phyloP scores from a whole-genome alignment of 1,140 invertebrate species.

The Phymorhynchus buccinoides region DNA sequence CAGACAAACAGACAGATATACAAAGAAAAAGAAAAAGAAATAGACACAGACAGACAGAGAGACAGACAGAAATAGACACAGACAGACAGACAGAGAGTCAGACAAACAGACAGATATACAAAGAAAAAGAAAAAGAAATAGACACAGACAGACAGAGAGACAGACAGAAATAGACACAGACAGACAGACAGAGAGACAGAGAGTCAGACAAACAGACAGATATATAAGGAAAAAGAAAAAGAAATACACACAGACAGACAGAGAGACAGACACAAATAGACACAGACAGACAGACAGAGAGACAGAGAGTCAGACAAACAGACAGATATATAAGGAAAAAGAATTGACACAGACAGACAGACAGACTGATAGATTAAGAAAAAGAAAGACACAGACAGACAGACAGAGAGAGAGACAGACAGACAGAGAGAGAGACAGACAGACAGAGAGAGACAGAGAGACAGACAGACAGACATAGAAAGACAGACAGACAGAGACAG shows the following conservation, averaged over 20 bases:
- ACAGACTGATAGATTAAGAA: neutral
- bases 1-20: no score
- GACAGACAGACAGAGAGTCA: no score
- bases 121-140: constrained; percentile 15
- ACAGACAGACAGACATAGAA: constrained; percentile 8
- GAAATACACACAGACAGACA: neutral
- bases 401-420: neutral
- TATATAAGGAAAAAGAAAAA: neutral
- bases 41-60: no score
- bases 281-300: no score
- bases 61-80: no score
- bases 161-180: neutral
- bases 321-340: neutral
- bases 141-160: neutral
- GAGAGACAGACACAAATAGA: neutral
- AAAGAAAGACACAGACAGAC: neutral
- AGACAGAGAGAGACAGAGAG: neutral
- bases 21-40: no score
- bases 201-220: no score
- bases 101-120: no score
- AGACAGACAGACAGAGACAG: neutral
- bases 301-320: no score
- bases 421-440: neutral
- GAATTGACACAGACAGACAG: neutral
- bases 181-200: no score